Evolutionary conservation across 1,140 invertebrate genomes (phyloP).

Genomic region (Matsumurasca onukii): DNA sequence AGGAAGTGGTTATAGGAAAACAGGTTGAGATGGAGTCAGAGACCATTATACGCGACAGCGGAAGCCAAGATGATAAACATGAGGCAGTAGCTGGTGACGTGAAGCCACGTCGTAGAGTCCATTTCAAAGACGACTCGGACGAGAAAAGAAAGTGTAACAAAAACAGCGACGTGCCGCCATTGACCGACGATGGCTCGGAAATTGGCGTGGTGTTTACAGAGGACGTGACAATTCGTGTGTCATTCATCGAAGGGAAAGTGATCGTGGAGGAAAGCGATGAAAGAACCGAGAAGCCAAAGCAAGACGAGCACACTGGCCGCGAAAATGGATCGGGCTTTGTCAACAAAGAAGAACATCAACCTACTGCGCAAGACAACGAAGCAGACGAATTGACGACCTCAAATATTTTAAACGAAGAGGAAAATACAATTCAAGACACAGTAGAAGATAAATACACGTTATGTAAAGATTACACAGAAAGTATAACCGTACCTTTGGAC

Average conservation of each 20-base stretch:
- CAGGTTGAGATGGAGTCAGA: neutral
- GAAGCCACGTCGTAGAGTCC: neutral
- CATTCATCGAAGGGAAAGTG: slow-evolving; percentile 7
- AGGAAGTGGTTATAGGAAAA: slow-evolving; percentile 1
- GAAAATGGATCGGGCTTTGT: too few relatives aligned
- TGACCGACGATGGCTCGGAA: neutral
- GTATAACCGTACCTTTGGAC: too few relatives aligned
- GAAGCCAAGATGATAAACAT: neutral
- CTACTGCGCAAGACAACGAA: too few relatives aligned
- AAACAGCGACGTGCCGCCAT: neutral
- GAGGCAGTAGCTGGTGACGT: neutral
- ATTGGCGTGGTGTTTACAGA: slow-evolving; percentile 13
- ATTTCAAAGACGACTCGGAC: slow-evolving; percentile 4
- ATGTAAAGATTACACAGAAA: too few relatives aligned
- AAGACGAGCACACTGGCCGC: neutral
- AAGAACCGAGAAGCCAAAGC: neutral
- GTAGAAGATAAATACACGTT: too few relatives aligned
- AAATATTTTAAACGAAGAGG: too few relatives aligned
- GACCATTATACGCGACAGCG: neutral
- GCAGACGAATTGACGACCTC: too few relatives aligned
- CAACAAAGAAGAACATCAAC: too few relatives aligned
- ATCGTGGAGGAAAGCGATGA: slow-evolving; percentile 1
- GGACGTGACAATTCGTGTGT: neutral
- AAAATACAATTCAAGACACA: too few relatives aligned
- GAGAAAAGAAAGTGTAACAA: slow-evolving; percentile 15